Evolutionary conservation across 2,113 vertebrate species (phyloP).

Genomic region (Anoura caudifer): DNA sequence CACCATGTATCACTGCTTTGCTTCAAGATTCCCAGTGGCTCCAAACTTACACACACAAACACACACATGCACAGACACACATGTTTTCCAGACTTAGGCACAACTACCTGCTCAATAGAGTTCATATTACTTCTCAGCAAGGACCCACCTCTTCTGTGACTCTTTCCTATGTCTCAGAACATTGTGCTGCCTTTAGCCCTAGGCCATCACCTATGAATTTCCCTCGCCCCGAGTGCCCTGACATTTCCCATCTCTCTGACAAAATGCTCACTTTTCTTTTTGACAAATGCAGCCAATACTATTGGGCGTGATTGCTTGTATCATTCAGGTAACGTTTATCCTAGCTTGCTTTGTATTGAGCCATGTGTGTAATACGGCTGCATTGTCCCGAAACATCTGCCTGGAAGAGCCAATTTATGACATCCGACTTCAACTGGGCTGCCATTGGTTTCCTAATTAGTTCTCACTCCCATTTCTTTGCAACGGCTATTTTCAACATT

Average conservation of each 20-base stretch:
- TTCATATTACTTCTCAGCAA: not conserved
- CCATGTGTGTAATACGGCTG: not conserved
- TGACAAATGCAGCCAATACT: not conserved
- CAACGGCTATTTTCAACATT: conserved; percentile 29
- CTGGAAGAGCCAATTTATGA: not conserved
- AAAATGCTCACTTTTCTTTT: not conserved
- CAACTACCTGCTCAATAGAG: not conserved
- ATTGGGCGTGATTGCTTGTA: not conserved
- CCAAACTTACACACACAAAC: not conserved
- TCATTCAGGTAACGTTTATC: conserved; percentile 3
- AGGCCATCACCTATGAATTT: not conserved
- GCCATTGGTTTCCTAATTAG: conserved; percentile 27
- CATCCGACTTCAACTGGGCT: not conserved
- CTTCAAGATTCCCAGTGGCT: not conserved
- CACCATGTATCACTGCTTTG: not conserved
- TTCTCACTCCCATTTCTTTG: not conserved
- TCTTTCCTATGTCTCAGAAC: not conserved
- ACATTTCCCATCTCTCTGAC: not conserved
- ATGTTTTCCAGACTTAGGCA: not conserved
- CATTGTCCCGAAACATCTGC: not conserved
- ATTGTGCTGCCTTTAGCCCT: not conserved
- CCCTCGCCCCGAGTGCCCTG: not conserved
- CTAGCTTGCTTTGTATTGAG: not conserved
- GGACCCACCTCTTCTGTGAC: not conserved
- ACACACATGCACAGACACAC: not conserved